Conservation (phyloP, 2,888 invertebrate species). For the Acrobasis suavella region DNA sequence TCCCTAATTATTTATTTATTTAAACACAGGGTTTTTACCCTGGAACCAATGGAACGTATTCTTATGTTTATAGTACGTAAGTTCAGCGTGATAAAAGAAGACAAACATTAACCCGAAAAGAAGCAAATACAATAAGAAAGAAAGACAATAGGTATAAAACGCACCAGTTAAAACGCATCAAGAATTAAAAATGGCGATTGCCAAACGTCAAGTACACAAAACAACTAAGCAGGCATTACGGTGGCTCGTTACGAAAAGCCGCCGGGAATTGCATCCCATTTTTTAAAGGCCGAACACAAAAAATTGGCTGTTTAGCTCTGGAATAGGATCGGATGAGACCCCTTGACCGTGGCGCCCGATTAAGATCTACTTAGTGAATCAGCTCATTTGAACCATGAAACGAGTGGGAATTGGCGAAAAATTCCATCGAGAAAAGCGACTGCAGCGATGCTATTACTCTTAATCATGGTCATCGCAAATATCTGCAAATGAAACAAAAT, state of each 20-base stretch:
- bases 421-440: constrained; percentile 40
- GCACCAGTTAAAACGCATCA: not conserved
- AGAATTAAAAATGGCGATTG: constrained; percentile 12
- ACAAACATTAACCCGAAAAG: too few species aligned
- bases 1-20: too few species aligned
- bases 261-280: constrained; percentile 44
- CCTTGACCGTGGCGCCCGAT: constrained; percentile 65
- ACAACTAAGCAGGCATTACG: constrained; percentile 22
- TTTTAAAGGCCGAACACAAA: constrained; percentile 65
- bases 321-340: constrained; percentile 68
- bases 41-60: too few species aligned
- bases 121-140: too few species aligned
- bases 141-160: too few species aligned
- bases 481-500: constrained; percentile 6
- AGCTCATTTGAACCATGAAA: constrained; percentile 68
- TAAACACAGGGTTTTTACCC: too few species aligned
- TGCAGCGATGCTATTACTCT: constrained; percentile 28
- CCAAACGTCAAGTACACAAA: constrained; percentile 12
- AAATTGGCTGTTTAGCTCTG: constrained; percentile 67
- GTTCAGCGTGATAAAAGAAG: too few species aligned
- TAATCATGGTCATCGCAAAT: constrained; percentile 26
- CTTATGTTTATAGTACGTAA: too few species aligned
- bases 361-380: constrained; percentile 65
- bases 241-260: constrained; percentile 25
- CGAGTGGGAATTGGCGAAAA: constrained; percentile 56